Evolutionary conservation across 1,140 invertebrate species (phyloP).

Genomic region (Adelges cooleyi): DNA sequence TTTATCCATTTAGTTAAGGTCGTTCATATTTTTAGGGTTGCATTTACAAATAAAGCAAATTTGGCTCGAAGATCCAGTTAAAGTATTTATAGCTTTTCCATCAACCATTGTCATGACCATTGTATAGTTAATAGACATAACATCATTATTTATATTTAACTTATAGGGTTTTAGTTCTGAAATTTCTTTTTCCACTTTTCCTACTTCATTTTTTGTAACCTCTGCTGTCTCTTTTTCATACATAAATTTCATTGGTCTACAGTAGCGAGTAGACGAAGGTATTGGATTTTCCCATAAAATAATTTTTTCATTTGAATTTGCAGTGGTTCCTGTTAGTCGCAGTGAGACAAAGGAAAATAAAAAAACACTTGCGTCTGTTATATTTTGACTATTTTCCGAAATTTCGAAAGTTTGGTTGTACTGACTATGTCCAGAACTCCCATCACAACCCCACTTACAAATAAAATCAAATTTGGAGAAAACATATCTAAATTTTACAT

Average conservation of each 20-base stretch:
- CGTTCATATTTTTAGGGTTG: constrained; percentile 29
- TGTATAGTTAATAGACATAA: constrained; percentile 1
- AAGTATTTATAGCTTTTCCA: constrained; percentile 29
- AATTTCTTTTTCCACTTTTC: constrained; percentile 9
- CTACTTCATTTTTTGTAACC: not conserved
- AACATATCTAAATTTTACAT: not conserved
- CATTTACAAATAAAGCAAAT: constrained; percentile 31
- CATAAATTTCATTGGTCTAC: constrained; percentile 3
- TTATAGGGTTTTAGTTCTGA: not conserved
- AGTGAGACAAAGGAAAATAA: not conserved
- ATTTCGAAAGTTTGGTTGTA: not conserved
- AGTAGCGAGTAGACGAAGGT: constrained; percentile 1
- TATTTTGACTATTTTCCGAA: not conserved
- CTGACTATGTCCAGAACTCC: not conserved
- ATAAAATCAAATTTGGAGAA: not conserved
- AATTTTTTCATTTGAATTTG: not conserved
- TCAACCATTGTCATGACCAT: constrained; percentile 31
- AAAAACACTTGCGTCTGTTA: not conserved
- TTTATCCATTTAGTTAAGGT: not conserved
- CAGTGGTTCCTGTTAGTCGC: not conserved
- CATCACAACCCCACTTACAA: not conserved
- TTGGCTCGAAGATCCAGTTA: constrained; percentile 21
- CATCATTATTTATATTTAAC: not conserved
- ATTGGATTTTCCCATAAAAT: constrained; percentile 4
- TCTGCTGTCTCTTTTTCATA: not conserved